A percentile compares a stretch with the other conserved stretches of the same genome.
Conservation (phyloP, 1,140 invertebrate genomes). For the Tetramorium parvispinum region DNA sequence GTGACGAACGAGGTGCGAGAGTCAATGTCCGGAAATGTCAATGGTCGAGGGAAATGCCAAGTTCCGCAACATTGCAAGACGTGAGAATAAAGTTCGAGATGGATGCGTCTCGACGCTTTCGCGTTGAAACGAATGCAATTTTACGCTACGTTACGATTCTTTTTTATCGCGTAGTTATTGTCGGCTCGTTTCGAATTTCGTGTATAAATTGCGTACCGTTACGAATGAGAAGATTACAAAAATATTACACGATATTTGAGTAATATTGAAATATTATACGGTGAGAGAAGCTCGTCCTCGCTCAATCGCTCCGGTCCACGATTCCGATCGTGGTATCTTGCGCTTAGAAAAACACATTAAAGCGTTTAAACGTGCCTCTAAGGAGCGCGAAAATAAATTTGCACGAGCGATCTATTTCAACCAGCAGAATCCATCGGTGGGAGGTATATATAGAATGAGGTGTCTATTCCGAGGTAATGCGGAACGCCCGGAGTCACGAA, state of each 20-base stretch:
- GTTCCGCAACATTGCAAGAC: background rate
- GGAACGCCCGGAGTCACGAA: conserved; percentile 55
- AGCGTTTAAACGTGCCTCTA: conserved; percentile 8
- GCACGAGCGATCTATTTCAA: conserved; percentile 63
- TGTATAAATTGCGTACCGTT: background rate
- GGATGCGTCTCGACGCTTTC: background rate
- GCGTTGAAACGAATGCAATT: background rate
- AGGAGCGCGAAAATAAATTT: conserved; percentile 39
- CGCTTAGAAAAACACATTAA: background rate
- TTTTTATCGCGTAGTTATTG: background rate
- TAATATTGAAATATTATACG: no score
- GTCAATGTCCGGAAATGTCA: conserved; percentile 40
- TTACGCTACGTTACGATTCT: background rate
- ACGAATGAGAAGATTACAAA: background rate
- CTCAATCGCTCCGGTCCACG: background rate
- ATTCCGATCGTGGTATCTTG: background rate
- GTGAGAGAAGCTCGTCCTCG: background rate
- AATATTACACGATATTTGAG: background rate
- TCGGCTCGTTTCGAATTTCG: background rate
- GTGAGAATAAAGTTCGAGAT: background rate
- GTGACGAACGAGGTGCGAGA: conserved; percentile 22
- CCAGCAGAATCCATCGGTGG: conserved; percentile 46
- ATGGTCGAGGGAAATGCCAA: conserved; percentile 15
- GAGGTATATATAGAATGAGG: conserved; percentile 60
- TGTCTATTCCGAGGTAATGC: conserved; percentile 51